Conservation (phyloP, 2,888 invertebrate genomes). For the Sarcophaga caerulescens region DNA sequence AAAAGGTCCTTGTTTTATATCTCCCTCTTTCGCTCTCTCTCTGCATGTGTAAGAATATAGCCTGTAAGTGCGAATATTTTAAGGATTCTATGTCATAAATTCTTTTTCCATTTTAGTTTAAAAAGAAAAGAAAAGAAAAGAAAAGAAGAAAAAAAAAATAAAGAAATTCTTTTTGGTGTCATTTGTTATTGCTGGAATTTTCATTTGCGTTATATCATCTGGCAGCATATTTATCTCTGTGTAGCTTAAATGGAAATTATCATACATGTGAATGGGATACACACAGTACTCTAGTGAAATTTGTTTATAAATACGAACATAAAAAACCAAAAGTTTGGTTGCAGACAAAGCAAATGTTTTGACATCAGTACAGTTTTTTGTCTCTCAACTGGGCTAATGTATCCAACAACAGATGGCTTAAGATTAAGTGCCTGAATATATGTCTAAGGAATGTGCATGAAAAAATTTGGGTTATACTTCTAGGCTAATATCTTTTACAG, state of each 20-base stretch:
- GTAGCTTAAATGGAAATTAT: neutral
- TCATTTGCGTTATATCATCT: slow-evolving; percentile 47
- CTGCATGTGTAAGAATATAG: neutral
- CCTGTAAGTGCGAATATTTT: neutral
- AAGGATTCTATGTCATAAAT: slow-evolving; percentile 22
- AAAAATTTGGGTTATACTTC: too few relatives aligned
- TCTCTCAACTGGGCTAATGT: neutral
- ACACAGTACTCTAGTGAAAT: too few relatives aligned
- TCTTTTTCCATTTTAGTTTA: slow-evolving; percentile 25
- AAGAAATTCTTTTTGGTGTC: slow-evolving; percentile 30
- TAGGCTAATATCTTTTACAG: too few relatives aligned
- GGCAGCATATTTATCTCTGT: slow-evolving; percentile 18
- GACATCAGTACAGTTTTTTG: too few relatives aligned
- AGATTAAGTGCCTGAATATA: neutral
- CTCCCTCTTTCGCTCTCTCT: too few relatives aligned
- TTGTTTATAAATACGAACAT: neutral
- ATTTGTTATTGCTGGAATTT: slow-evolving; percentile 49
- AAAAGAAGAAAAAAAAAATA: too few relatives aligned
- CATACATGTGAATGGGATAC: neutral
- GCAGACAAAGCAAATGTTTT: too few relatives aligned
- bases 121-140: neutral
- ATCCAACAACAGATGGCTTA: neutral
- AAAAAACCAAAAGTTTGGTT: neutral
- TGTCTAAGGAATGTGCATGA: too few relatives aligned
- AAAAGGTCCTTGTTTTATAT: too few relatives aligned